A percentile compares a stretch with the other conserved stretches of the same genome.
phyloP scores from a whole-genome alignment of 2,113 vertebrate genomes.

The Chiloscyllium plagiosum region DNA sequence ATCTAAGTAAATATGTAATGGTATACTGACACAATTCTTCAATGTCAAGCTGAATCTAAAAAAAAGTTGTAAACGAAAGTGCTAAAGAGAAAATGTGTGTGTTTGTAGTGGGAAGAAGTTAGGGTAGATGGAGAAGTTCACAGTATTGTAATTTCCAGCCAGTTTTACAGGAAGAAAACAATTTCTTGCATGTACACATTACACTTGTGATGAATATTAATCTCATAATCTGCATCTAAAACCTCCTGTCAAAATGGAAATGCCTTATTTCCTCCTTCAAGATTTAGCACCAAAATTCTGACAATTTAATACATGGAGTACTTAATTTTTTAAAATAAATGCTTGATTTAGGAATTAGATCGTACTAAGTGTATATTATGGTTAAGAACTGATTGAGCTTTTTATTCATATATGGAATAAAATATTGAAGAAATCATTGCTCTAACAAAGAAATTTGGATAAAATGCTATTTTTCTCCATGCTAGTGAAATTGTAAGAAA shows the following conservation, averaged over 20 bases:
- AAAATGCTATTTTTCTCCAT: not conserved
- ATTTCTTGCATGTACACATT: not conserved
- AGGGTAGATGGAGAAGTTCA: not conserved
- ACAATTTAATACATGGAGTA: not conserved
- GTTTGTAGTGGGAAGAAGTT: not conserved
- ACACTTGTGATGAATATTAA: not conserved
- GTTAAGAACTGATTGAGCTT: not conserved
- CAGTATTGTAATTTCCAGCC: not conserved
- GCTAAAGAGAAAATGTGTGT: not conserved
- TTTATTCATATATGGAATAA: not conserved
- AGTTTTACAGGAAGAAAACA: not conserved
- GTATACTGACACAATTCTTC: not conserved
- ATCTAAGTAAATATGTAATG: too few species aligned
- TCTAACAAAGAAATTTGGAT: conserved; percentile 8
- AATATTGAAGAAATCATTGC: not conserved
- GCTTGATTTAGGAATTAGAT: not conserved
- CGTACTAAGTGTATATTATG: not conserved
- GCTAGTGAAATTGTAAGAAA: not conserved
- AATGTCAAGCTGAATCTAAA: not conserved
- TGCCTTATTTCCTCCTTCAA: not conserved
- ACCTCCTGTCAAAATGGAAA: not conserved
- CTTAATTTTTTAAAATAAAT: not conserved
- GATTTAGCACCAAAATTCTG: not conserved
- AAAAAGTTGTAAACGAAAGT: not conserved
- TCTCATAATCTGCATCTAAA: not conserved